These are phyloP conservation scores for Phataginus tetradactyla DNA, from an alignment of 2,797 vertebrate genomes.

Conservation along the genomic window DNA sequence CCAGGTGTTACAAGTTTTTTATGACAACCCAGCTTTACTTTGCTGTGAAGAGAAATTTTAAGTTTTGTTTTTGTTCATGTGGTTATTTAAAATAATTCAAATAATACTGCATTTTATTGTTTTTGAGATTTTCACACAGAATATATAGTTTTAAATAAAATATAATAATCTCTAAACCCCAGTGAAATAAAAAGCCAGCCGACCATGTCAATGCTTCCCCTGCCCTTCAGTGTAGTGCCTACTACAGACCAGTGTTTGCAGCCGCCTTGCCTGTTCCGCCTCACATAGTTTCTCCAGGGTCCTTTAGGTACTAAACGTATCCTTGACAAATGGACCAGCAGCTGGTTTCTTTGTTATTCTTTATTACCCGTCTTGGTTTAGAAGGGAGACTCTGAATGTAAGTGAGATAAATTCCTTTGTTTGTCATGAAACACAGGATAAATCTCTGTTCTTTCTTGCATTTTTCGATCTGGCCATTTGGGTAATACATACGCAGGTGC, in stretches of 20 bases:
- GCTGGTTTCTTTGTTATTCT: background rate
- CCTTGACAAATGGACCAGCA: background rate
- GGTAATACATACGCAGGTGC: background rate
- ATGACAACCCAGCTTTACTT: background rate
- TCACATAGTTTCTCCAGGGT: background rate
- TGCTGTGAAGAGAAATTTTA: background rate
- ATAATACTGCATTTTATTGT: background rate
- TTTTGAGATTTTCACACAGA: background rate
- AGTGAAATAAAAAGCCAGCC: background rate
- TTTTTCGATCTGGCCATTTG: constrained; percentile 16
- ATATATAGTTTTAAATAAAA: constrained; percentile 20
- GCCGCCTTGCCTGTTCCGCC: no score
- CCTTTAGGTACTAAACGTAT: background rate
- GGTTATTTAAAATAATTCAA: constrained; percentile 26
- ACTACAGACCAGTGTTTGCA: background rate
- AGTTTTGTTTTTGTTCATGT: background rate
- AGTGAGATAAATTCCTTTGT: background rate
- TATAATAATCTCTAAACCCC: background rate
- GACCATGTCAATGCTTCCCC: background rate
- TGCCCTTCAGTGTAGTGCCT: no score
- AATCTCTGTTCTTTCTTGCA: background rate
- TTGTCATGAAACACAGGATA: background rate
- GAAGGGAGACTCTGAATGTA: constrained; percentile 3
- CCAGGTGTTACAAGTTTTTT: background rate
- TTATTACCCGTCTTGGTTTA: background rate